Base-by-base conservation (phyloP, 2,113 vertebrate species). In the Amphiprion percula region DNA sequence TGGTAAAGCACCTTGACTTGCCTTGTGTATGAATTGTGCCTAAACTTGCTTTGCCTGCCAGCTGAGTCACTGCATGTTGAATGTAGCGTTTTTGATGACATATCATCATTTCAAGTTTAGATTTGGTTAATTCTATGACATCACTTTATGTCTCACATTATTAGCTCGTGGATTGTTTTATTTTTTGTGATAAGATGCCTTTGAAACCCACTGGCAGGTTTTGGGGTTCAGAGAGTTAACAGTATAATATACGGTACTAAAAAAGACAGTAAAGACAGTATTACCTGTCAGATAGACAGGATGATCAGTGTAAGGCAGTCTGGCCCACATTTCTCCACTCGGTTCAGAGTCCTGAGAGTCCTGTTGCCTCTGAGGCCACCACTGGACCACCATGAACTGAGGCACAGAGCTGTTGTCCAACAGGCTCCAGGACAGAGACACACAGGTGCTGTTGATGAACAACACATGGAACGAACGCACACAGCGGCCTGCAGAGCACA, bases 301-400 rank as follows among this genome's bases (percentile, higher is more conserved):
- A 16, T 73, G 62, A 1, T 90, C 68, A 0, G 92, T 82, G 23
- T 95, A 88, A 39, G 94, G 94, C 14, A 96, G 91, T 80, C 81
- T 94, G 79, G 92, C 88, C 98, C 98, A 99, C 15, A 94, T 94
- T 16, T 94, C 26, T 68, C 88, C 90, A 19, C 76, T 90, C 10
- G 75, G 89, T 44, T 76, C 84, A 58, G 30, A 41, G 41, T 59
- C 54, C 47, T 68, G 67, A 17, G 53, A 69, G 54, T 74, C 77
- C 63, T 65, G 84, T n/a, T 73, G 82, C 14, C 61, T 88, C 26
- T 94, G 93, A 68, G 93, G 93, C 68, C 75, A 95, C 98, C 98
- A 99, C 83, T 98, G 95, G 2, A 99, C 85, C 56, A 99, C 89
- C 81, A 98, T 95, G 83, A 92, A 95, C 5, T 88, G 89, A 1